A percentile compares a stretch with the other conserved stretches of the same genome.
These are phyloP conservation scores for Psammodynastes pulverulentus DNA, from an alignment of 2,113 vertebrate genomes.

Conservation along the genomic window DNA sequence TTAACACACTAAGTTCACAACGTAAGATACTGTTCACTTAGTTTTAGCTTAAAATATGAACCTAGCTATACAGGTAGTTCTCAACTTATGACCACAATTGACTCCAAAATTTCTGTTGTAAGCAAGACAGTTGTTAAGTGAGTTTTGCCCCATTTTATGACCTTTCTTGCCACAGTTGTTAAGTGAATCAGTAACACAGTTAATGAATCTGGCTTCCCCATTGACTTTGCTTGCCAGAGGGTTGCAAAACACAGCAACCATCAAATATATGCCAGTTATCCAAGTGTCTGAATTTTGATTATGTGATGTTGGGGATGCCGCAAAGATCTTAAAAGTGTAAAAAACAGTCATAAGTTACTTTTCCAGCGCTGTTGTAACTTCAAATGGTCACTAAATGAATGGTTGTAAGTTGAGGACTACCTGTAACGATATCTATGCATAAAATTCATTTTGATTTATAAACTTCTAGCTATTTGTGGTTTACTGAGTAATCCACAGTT, in stretches of 20 bases:
- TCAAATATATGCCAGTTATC: not conserved
- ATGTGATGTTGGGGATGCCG: not conserved
- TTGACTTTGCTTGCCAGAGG: not conserved
- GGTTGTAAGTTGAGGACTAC: no score
- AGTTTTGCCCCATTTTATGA: not conserved
- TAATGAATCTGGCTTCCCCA: not conserved
- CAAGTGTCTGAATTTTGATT: not conserved
- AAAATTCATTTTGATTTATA: not conserved
- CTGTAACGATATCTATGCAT: not conserved
- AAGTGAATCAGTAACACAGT: not conserved
- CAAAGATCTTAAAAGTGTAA: not conserved
- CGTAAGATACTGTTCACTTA: not conserved
- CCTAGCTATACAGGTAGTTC: not conserved
- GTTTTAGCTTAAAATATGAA: not conserved
- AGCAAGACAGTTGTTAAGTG: not conserved
- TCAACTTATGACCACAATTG: not conserved
- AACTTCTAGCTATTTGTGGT: not conserved
- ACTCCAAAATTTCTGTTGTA: not conserved
- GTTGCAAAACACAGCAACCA: not conserved
- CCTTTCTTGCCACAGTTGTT: not conserved
- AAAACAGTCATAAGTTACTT: not conserved
- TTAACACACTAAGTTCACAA: not conserved
- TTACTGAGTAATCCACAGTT: not conserved
- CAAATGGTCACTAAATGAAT: no score
- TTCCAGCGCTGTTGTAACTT: no score